Conservation (phyloP, 2,797 vertebrate genomes). For the Paedocypris micromegethes region DNA sequence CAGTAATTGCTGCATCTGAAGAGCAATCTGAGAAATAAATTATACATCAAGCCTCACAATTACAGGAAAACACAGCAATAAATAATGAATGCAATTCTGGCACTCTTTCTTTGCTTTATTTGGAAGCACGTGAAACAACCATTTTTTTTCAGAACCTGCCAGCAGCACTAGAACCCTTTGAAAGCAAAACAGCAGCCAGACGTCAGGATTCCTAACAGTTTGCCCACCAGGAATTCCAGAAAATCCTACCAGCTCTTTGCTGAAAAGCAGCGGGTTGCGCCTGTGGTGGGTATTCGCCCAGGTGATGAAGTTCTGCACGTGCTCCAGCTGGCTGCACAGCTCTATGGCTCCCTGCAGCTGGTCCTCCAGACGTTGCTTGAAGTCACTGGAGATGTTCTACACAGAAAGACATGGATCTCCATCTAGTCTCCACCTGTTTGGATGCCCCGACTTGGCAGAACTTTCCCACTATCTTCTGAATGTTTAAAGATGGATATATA, state of each 20-base stretch:
- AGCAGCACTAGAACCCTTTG: background rate
- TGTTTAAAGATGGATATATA: constrained; percentile 49
- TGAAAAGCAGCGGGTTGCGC: constrained; percentile 90
- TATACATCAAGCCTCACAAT: constrained; percentile 29
- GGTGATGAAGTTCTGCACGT: constrained; percentile 92
- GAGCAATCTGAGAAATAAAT: constrained; percentile 77
- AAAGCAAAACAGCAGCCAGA: background rate
- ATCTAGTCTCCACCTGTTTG: constrained; percentile 46
- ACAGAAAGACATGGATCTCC: constrained; percentile 25
- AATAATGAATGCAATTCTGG: constrained; percentile 29
- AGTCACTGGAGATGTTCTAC: constrained; percentile 87
- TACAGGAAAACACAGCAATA: constrained; percentile 12
- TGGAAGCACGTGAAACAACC: background rate
- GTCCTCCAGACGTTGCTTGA: constrained; percentile 85
- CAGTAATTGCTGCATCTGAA: constrained; percentile 91
- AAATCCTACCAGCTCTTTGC: constrained; percentile 85
- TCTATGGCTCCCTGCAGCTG: constrained; percentile 86
- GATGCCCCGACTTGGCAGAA: constrained; percentile 52
- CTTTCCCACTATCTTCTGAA: constrained; percentile 51
- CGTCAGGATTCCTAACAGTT: constrained; percentile 17
- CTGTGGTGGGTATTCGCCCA: constrained; percentile 91
- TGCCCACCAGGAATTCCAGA: background rate
- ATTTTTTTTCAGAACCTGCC: constrained; percentile 20
- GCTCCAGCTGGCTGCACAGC: constrained; percentile 87
- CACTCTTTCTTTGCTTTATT: constrained; percentile 11